Percentiles rank a stretch among this genome's conserved stretches.
Conservation (phyloP, 2,797 vertebrate genomes). For the Chelmon rostratus region DNA sequence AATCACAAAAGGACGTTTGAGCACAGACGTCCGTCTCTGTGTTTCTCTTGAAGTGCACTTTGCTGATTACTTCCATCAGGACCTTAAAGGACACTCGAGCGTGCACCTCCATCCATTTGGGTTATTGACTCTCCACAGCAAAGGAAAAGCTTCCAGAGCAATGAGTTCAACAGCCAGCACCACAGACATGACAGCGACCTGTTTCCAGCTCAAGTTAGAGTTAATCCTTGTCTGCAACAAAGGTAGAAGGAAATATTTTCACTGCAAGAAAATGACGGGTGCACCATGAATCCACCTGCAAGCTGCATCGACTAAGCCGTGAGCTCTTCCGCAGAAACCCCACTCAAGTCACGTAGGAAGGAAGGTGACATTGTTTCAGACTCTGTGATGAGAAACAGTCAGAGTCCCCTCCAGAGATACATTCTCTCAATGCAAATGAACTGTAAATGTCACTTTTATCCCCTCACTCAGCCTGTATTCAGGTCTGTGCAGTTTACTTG, state of each 20-base stretch:
- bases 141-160: slow-evolving; percentile 57
- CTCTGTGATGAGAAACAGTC: slow-evolving; percentile 6
- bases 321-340: slow-evolving; percentile 4
- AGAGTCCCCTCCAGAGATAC: background rate
- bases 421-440: slow-evolving; percentile 30
- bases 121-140: slow-evolving; percentile 62
- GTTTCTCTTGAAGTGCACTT: slow-evolving; percentile 70
- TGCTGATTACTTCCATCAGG: slow-evolving; percentile 69
- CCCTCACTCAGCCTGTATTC: background rate
- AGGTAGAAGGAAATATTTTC: slow-evolving; percentile 1
- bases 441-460: slow-evolving; percentile 2
- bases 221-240: background rate
- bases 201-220: slow-evolving; percentile 21
- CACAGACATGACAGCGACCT: slow-evolving; percentile 6
- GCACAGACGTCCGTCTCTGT: slow-evolving; percentile 9
- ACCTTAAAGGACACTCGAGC: slow-evolving; percentile 43
- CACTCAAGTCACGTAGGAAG: background rate
- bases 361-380: slow-evolving; percentile 25
- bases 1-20: background rate
- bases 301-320: background rate
- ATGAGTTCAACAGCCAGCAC: slow-evolving; percentile 33
- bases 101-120: slow-evolving; percentile 63
- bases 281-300: background rate
- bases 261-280: background rate
- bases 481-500: slow-evolving; percentile 35